Base-by-base conservation (phyloP, 2,888 invertebrate genomes). In the Allolobophora icterica region DNA sequence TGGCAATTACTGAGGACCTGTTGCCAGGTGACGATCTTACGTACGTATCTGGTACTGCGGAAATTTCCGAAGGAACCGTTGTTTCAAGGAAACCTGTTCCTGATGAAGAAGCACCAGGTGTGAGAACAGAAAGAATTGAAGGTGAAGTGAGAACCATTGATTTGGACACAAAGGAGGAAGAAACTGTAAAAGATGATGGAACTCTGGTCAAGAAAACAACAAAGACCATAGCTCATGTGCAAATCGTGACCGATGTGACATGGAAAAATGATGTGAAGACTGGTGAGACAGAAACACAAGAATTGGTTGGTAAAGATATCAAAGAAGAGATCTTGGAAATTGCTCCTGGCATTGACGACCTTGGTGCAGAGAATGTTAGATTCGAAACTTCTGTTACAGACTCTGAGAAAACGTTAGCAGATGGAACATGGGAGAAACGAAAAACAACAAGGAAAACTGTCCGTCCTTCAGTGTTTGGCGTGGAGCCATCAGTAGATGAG, bases 371-470 rank as follows among this genome's bases (percentile, higher is more conserved):
- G 30, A 33, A 33, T 33, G 83, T 83, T 24, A 17, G 83, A 83
- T 6, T 33, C 33, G 83, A 83, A 83, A 83, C 83, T 30, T 33
- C n/a, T 83, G 83, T 83, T 33, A 33, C 33, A 11, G 83, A 30
- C 13, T 33, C 83, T 30, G 83, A 83, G 33, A 17, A 24, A 33
- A 83, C 83, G 83, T 33, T 83, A 33, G 19, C 83, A 33, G 83
- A 83, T 83, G 83, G 83, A 83, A 83, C 83, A 83, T 83, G 83
- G 83, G 83, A 83, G 30, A 83, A 83, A 24, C 83, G 83, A 24
- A 83, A 83, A 15, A 83, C 83, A 11, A 83, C 83, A 83, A 83
- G 33, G 30, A 83, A 83, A 83, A 83, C 33, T 83, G 83, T 83
- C 21, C n/a, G 21, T 33, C 83, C 83, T 19, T 33, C 33, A 30